Evolutionary conservation across 2,888 invertebrate genomes (phyloP).

Genomic region (Apomyelois bistriatella): DNA sequence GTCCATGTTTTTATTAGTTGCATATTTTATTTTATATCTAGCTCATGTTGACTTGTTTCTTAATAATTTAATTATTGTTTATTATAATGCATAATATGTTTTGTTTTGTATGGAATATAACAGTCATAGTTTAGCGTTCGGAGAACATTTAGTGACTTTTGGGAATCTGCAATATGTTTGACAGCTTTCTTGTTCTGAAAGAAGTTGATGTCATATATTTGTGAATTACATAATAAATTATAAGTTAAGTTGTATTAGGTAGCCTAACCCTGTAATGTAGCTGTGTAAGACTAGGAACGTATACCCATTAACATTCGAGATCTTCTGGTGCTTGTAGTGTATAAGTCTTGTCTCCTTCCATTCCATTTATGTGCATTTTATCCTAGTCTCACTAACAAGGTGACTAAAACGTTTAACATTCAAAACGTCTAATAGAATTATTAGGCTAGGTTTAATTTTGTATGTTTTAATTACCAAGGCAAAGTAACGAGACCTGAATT

Average conservation of each 20-base stretch:
- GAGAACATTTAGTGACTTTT: slow-evolving; percentile 52
- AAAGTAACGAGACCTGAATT: slow-evolving; percentile 52
- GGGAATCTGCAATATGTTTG: slow-evolving; percentile 76
- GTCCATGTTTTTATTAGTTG: slow-evolving; percentile 78
- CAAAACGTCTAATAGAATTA: slow-evolving; percentile 14
- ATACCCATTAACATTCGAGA: slow-evolving; percentile 49
- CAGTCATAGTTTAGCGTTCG: slow-evolving; percentile 34
- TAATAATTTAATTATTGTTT: slow-evolving; percentile 73
- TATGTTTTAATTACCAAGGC: slow-evolving; percentile 49
- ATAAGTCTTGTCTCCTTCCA: slow-evolving; percentile 64
- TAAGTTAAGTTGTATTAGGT: slow-evolving; percentile 12
- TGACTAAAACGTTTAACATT: slow-evolving; percentile 11
- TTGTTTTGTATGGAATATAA: slow-evolving; percentile 50
- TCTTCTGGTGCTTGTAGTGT: slow-evolving; percentile 73
- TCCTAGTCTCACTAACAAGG: slow-evolving; percentile 26
- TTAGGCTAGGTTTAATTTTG: slow-evolving; percentile 20
- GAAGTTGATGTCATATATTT: slow-evolving; percentile 26
- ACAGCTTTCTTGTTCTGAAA: slow-evolving; percentile 15
- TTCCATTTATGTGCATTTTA: slow-evolving; percentile 64
- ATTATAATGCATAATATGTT: slow-evolving; percentile 67
- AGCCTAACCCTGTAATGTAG: slow-evolving; percentile 14
- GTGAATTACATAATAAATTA: slow-evolving; percentile 19
- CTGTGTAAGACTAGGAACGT: slow-evolving; percentile 26
- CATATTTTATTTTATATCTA: slow-evolving; percentile 74
- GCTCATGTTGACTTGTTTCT: slow-evolving; percentile 68